These are phyloP conservation scores for Baronia brevicornis DNA, from an alignment of 2,888 invertebrate genomes.

Conservation along the genomic window DNA sequence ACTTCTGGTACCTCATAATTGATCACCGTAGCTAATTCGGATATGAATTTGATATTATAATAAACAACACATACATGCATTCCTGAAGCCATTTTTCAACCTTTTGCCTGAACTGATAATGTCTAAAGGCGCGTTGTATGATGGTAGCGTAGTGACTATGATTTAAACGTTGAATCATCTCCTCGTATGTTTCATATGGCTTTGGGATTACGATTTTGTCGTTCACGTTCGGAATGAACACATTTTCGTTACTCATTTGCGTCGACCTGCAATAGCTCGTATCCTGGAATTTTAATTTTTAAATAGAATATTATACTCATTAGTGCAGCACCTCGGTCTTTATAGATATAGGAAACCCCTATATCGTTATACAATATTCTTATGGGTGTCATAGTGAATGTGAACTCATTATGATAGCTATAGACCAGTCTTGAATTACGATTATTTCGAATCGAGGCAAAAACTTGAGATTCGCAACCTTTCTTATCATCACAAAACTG, in stretches of 20 bases:
- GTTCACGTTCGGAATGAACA: conserved; percentile 76
- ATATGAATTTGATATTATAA: no score
- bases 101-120: conserved; percentile 68
- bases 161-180: conserved; percentile 74
- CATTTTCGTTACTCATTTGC: conserved; percentile 75
- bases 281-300: conserved; percentile 46
- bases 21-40: no score
- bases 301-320: not conserved
- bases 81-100: conserved; percentile 49
- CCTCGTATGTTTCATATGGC: conserved; percentile 80
- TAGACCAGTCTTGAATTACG: no score
- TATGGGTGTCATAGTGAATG: no score
- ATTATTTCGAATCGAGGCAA: no score
- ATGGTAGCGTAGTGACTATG: conserved; percentile 73
- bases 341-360: no score
- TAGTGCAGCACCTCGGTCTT: no score
- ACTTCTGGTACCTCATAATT: no score
- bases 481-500: no score
- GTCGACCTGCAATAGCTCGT: conserved; percentile 74
- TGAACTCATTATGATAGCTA: no score
- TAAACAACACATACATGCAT: conserved; percentile 59
- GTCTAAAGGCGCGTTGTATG: conserved; percentile 80
- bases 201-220: conserved; percentile 78
- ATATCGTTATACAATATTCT: no score
- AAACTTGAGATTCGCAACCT: no score